Evolutionary conservation across 1,140 invertebrate genomes (phyloP).

Genomic region (Cydia pomonella): DNA sequence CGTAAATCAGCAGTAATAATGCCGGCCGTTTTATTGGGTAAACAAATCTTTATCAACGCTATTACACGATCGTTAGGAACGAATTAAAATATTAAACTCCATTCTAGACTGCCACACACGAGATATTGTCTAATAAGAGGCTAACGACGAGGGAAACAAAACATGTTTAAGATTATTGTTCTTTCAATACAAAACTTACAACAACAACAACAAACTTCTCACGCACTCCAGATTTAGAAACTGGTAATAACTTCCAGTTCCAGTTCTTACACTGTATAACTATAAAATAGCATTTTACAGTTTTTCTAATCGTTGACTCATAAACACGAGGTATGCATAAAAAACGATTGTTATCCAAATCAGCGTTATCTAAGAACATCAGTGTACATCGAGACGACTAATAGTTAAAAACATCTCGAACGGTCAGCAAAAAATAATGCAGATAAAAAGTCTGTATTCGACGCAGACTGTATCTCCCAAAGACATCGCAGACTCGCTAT

Average conservation of each 20-base stretch:
- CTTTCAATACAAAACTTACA: no score
- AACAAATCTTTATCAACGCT: constrained; percentile 73
- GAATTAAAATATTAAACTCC: constrained; percentile 58
- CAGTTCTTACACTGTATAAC: no score
- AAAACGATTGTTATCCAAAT: constrained; percentile 51
- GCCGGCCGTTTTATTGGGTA: constrained; percentile 62
- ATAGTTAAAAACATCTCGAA: constrained; percentile 45
- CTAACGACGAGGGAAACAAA: no score
- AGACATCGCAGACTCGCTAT: background rate
- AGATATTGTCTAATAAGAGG: constrained; percentile 28
- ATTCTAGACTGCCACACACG: constrained; percentile 44
- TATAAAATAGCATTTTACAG: background rate
- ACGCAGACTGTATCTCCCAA: background rate
- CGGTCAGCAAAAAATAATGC: constrained; percentile 48
- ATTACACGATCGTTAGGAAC: constrained; percentile 71
- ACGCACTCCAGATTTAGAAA: no score
- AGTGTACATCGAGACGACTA: constrained; percentile 63
- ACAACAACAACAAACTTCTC: no score
- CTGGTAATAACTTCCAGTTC: no score
- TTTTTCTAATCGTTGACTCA: constrained; percentile 26
- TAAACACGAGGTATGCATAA: constrained; percentile 35
- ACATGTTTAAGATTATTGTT: no score
- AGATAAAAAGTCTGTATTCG: constrained; percentile 27
- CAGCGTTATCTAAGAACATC: constrained; percentile 52
- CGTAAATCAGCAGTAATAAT: constrained; percentile 75